These are phyloP conservation scores for Drosophila rhopaloa DNA, from an alignment of 1,140 invertebrate genomes.

Conservation along the genomic window DNA sequence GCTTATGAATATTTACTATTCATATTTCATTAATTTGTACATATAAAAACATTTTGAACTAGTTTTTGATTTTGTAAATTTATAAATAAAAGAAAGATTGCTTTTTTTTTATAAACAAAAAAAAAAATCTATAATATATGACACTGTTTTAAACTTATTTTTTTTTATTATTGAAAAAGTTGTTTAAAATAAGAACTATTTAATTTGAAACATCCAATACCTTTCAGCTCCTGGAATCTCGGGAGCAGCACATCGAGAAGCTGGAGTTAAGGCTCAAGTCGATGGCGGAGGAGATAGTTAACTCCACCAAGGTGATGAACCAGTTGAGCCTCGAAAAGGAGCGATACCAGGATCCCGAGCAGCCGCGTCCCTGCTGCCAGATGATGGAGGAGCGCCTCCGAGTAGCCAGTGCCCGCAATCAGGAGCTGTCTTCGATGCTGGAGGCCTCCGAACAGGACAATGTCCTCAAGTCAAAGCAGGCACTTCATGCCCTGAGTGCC, in stretches of 20 bases:
- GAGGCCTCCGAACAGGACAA: slow-evolving; percentile 81
- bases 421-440: slow-evolving; percentile 75
- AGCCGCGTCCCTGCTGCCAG: slow-evolving; percentile 70
- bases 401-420: slow-evolving; percentile 45
- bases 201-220: too few relatives aligned
- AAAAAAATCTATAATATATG: too few relatives aligned
- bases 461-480: slow-evolving; percentile 79
- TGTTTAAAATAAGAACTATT: neutral
- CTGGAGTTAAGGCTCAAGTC: slow-evolving; percentile 67
- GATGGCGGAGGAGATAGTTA: slow-evolving; percentile 76
- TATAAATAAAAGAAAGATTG: too few relatives aligned
- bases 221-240: slow-evolving; percentile 62
- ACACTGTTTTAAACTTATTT: too few relatives aligned
- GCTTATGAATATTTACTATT: too few relatives aligned
- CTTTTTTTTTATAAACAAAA: too few relatives aligned
- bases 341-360: slow-evolving; percentile 42
- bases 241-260: slow-evolving; percentile 71
- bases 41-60: too few relatives aligned
- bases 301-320: slow-evolving; percentile 77
- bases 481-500: slow-evolving; percentile 69
- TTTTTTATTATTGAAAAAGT: too few relatives aligned
- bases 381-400: slow-evolving; percentile 67
- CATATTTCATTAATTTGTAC: too few relatives aligned
- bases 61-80: too few relatives aligned
- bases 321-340: slow-evolving; percentile 65